Evolutionary conservation across 2,113 vertebrate genomes (phyloP).

Genomic region (Tachycineta bicolor): DNA sequence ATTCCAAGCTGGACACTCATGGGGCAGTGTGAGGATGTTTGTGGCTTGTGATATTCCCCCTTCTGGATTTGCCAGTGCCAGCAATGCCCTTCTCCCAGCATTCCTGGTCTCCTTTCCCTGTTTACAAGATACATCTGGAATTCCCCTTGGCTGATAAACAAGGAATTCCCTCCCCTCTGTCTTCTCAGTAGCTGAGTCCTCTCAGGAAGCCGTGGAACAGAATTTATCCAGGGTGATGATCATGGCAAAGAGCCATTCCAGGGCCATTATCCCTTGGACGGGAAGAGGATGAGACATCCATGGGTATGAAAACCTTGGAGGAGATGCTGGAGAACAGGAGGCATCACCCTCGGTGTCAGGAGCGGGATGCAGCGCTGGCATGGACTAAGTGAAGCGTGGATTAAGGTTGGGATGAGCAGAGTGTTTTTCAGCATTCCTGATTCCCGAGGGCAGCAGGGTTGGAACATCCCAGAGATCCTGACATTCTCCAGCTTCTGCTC

Average conservation of each 20-base stretch:
- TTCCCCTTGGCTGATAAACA: background rate
- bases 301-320: background rate
- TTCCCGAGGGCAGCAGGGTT: background rate
- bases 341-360: background rate
- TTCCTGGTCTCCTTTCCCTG: background rate
- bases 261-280: background rate
- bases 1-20: background rate
- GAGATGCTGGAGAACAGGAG: background rate
- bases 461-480: background rate
- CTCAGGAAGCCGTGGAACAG: background rate
- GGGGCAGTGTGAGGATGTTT: background rate
- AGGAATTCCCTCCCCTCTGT: background rate
- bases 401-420: background rate
- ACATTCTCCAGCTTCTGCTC: background rate
- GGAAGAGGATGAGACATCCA: background rate
- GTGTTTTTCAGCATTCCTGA: background rate
- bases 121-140: background rate
- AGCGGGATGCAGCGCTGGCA: background rate
- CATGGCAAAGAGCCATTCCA: background rate
- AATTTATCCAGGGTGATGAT: background rate
- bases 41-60: background rate
- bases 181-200: background rate
- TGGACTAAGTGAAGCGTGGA: too few relatives aligned
- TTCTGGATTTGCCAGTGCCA: background rate
- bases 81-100: background rate